Evolutionary conservation across 1,140 invertebrate genomes (phyloP), one percentile per base, ranked within the genome.

Genomic region (Cydia fagiglandana): DNA sequence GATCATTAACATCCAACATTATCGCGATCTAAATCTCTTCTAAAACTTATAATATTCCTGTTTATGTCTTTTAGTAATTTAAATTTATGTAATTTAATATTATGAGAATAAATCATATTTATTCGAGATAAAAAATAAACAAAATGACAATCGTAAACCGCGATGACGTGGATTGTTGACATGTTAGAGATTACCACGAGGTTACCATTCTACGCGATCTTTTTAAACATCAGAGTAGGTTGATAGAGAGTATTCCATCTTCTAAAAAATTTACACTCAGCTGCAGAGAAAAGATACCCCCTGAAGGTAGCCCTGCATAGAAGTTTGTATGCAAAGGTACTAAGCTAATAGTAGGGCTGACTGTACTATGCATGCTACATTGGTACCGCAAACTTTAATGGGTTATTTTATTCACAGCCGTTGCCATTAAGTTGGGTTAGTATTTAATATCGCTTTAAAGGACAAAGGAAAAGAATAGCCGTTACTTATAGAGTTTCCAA

Each of bases 141-240:
- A 70, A n/a, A 41, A 70, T 70, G 66, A 70, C 66, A 41, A 70
- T 70, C 66, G 30, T 70, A 70, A 70, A 24, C 66, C 66, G 30
- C n/a, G 66, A 70, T 70, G 66, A 70, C 66, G 66, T 38, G 66
- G 30, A 34, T 41, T 70, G 66, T 70, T 70, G 66, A 70, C 66
- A 70, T 45, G n/a, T 45, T 70, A 38, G 34, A 30, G 66, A 17
- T 24, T 24, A 24, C 1, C n/a, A n/a, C 2, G 24, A 24, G 24
- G 2, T 45, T 70, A 12, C 66, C n/a, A 70, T 38, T 70, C 20
- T 70, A 41, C 9, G 15, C 28, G 2, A 38, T 34, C 28, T 17
- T 17, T 24, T 24, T 61, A 6, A 3, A 61, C 12, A 61, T 24
- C 56, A 24, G 56, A 10, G 56, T 17, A 56, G 15, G 5, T 15